These are phyloP conservation scores for Psophia crepitans DNA, from an alignment of 2,113 vertebrate genomes.

Conservation along the genomic window DNA sequence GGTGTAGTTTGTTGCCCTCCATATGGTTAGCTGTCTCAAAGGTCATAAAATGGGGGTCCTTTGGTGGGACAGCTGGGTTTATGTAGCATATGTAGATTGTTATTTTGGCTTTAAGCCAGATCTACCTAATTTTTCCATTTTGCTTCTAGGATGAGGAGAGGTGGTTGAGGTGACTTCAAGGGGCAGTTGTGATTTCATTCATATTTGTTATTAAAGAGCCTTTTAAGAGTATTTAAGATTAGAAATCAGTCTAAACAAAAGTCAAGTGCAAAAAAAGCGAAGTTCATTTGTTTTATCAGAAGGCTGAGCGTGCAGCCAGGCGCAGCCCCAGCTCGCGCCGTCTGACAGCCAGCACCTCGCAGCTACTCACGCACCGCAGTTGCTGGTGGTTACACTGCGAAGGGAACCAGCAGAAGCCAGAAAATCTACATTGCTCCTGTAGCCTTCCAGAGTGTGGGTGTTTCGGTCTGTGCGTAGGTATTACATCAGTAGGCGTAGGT, in stretches of 20 bases:
- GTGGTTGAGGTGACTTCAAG: constrained; percentile 20
- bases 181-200: constrained; percentile 50
- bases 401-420: background rate
- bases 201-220: constrained; percentile 55
- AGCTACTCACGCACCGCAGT: background rate
- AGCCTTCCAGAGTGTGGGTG: background rate
- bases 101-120: constrained; percentile 66
- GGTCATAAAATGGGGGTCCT: constrained; percentile 64
- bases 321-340: background rate
- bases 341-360: background rate
- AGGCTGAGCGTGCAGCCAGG: background rate
- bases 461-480: fast-evolving
- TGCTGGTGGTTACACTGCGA: background rate
- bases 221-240: constrained; percentile 42
- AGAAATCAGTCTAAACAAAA: constrained; percentile 38
- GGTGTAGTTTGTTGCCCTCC: constrained; percentile 54
- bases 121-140: constrained; percentile 69
- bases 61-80: constrained; percentile 67
- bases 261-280: background rate
- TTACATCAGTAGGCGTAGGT: fast-evolving
- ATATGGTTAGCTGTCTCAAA: constrained; percentile 49
- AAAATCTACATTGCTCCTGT: background rate
- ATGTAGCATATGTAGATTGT: constrained; percentile 64
- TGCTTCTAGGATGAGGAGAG: constrained; percentile 37
- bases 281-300: background rate